Evolutionary conservation across 2,797 vertebrate species (phyloP).

Genomic region (Sebastes minor): DNA sequence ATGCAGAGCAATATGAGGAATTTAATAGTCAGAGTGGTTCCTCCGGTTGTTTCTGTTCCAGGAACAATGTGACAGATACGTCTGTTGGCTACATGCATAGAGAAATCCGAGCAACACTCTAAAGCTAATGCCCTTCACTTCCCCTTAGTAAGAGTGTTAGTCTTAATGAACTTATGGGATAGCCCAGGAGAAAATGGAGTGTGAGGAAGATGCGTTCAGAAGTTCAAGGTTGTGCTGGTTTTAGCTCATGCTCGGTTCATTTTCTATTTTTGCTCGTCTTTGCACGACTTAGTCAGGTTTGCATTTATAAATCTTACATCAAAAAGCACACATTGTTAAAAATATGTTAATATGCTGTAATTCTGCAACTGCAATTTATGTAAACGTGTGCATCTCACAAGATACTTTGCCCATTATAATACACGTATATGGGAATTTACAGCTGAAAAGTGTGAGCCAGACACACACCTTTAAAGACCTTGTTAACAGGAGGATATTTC

Average conservation of each 20-base stretch:
- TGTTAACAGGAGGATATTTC: slow-evolving; percentile 62
- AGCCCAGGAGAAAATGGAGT: slow-evolving; percentile 27
- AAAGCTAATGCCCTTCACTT: slow-evolving; percentile 44
- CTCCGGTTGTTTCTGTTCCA: not conserved
- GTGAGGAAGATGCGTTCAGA: not conserved
- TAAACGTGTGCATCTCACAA: not conserved
- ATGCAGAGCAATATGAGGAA: slow-evolving; percentile 12
- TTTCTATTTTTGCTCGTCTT: not conserved
- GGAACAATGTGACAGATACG: not conserved
- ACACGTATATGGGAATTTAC: not conserved
- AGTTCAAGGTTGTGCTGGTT: slow-evolving; percentile 21
- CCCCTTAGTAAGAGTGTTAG: slow-evolving; percentile 66
- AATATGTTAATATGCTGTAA: not conserved
- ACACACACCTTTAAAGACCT: slow-evolving; percentile 30
- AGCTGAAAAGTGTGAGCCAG: slow-evolving; percentile 6
- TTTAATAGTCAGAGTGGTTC: not conserved
- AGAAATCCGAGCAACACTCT: slow-evolving; percentile 4
- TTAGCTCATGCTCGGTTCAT: not conserved
- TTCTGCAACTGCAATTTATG: not conserved
- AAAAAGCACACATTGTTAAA: not conserved
- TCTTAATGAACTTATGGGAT: slow-evolving; percentile 71
- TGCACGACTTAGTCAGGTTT: not conserved
- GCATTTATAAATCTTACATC: not conserved
- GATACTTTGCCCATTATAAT: not conserved
- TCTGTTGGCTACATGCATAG: not conserved